These are phyloP conservation scores for Lophotis ruficrista DNA, from an alignment of 2,113 vertebrate species.

Conservation along the genomic window DNA sequence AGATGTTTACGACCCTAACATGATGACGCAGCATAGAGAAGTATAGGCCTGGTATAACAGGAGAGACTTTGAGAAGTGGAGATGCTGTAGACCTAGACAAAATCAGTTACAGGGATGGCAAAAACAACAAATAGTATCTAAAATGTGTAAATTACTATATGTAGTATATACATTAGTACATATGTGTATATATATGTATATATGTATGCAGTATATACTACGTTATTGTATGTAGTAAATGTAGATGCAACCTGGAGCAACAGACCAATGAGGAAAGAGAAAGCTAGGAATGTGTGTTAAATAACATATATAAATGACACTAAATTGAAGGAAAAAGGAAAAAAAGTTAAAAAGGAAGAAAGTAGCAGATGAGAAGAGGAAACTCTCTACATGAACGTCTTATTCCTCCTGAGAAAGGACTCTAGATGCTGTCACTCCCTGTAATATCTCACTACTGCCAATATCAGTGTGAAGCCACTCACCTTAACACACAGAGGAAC, in stretches of 20 bases:
- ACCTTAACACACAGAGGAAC: not conserved
- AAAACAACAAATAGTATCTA: not conserved
- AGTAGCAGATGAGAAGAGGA: not conserved
- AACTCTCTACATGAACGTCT: not conserved
- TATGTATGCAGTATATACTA: too few relatives aligned
- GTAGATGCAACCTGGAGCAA: not conserved
- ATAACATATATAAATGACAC: not conserved
- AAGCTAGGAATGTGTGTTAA: not conserved
- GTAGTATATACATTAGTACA: not conserved
- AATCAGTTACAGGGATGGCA: not conserved
- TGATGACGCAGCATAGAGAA: accelerated
- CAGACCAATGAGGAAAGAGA: not conserved
- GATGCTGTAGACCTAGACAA: not conserved
- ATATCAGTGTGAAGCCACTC: not conserved
- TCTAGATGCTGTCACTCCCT: not conserved
- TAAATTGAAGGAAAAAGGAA: not conserved
- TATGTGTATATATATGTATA: too few relatives aligned
- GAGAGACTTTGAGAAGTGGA: not conserved
- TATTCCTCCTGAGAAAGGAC: not conserved
- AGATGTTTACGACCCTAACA: not conserved
- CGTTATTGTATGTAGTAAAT: not conserved
- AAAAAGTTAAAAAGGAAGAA: not conserved
- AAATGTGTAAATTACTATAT: not conserved
- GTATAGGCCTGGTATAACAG: not conserved
- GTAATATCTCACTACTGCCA: not conserved